These are phyloP conservation scores for Thaumatotibia leucotreta DNA, from an alignment of 1,140 invertebrate genomes.

Conservation along the genomic window DNA sequence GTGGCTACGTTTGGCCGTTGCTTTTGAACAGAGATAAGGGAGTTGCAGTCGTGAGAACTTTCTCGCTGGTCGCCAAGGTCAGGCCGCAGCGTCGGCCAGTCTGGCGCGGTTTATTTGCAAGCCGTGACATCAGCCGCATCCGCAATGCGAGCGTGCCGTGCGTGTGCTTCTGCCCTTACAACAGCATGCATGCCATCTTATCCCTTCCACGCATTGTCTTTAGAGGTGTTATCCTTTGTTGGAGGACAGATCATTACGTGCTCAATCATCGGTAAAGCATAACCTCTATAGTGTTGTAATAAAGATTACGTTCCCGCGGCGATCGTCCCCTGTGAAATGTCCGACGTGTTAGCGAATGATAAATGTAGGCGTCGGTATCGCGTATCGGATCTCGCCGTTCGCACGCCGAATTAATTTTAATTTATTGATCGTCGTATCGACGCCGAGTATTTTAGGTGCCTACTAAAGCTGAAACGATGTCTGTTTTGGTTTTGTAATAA, in stretches of 20 bases:
- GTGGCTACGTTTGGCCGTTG: neutral
- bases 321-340: conserved; percentile 59
- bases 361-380: conserved; percentile 75
- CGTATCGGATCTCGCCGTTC: conserved; percentile 72
- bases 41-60: conserved; percentile 32
- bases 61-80: conserved; percentile 41
- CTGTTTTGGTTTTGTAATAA: conserved; percentile 17
- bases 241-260: conserved; percentile 53
- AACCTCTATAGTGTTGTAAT: conserved; percentile 42
- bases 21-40: conserved; percentile 4
- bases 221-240: conserved; percentile 66
- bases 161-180: conserved; percentile 47
- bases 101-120: conserved; percentile 47
- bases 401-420: conserved; percentile 76
- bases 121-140: conserved; percentile 47
- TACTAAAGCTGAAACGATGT: conserved; percentile 49
- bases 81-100: conserved; percentile 52
- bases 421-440: conserved; percentile 72
- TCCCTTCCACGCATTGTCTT: conserved; percentile 62
- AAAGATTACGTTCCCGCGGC: conserved; percentile 47
- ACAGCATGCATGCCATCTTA: conserved; percentile 47
- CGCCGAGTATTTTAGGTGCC: conserved; percentile 66
- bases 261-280: conserved; percentile 38
- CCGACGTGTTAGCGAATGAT: conserved; percentile 74
- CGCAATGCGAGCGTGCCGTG: conserved; percentile 39